A percentile compares a stretch with the other conserved stretches of the same genome.
phyloP scores from a whole-genome alignment of 2,888 invertebrate genomes.

The Hypomecis atomaria region DNA sequence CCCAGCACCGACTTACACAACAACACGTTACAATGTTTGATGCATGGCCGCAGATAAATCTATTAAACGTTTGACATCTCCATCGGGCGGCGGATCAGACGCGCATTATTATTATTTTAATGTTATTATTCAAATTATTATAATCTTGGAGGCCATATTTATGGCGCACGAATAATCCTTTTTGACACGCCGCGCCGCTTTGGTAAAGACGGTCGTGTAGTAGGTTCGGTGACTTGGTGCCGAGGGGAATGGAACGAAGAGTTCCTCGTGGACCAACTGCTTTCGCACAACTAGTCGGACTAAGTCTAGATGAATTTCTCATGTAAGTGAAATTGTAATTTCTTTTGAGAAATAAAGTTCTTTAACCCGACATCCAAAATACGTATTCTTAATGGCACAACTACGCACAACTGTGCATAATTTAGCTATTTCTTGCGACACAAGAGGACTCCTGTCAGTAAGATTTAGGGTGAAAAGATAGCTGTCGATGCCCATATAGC shows the following conservation, averaged over 20 bases:
- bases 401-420: no score
- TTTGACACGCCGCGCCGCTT: constrained; percentile 81
- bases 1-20: constrained; percentile 50
- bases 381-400: no score
- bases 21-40: constrained; percentile 63
- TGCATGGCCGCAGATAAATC: constrained; percentile 73
- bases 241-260: background rate
- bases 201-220: constrained; percentile 46
- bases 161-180: constrained; percentile 74
- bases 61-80: constrained; percentile 74
- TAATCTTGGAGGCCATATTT: constrained; percentile 79
- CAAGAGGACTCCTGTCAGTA: background rate
- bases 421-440: no score
- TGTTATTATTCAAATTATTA: constrained; percentile 82
- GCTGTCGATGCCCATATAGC: background rate
- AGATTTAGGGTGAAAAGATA: background rate
- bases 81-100: constrained; percentile 63
- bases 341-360: no score
- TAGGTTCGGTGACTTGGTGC: background rate
- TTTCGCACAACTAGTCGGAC: no score
- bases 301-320: no score
- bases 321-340: no score
- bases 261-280: no score
- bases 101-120: constrained; percentile 77
- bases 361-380: no score